Conservation (phyloP, 2,888 invertebrate genomes). For the Drosophila aldrichi region DNA sequence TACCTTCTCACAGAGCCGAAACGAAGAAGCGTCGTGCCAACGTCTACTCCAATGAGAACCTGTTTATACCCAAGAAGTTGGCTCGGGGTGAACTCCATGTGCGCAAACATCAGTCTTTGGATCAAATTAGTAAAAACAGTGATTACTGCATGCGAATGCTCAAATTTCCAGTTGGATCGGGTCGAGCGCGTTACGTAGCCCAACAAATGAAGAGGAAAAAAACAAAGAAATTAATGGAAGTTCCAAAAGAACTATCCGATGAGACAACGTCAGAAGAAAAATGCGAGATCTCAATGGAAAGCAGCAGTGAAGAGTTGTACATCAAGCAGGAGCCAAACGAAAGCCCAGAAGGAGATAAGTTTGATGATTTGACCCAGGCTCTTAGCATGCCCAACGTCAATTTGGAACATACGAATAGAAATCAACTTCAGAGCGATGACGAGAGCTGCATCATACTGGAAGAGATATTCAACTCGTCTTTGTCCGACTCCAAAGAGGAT, state of each 20-base stretch:
- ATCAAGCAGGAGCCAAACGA: constrained; percentile 36
- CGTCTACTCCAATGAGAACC: constrained; percentile 51
- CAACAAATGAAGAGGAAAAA: constrained; percentile 25
- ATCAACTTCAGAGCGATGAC: constrained; percentile 39
- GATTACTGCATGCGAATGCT: constrained; percentile 56
- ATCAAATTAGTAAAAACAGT: constrained; percentile 24
- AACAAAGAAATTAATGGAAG: constrained; percentile 8
- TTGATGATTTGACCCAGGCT: background rate
- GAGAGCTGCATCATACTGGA: constrained; percentile 40
- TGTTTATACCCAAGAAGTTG: constrained; percentile 72
- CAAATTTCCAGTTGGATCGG: constrained; percentile 65
- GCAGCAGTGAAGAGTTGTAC: background rate
- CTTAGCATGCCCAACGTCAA: constrained; percentile 29
- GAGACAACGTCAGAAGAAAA: background rate
- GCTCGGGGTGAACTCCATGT: constrained; percentile 55
- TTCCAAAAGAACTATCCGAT: background rate
- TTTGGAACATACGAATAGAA: background rate
- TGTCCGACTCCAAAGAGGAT: constrained; percentile 20
- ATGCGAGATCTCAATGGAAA: accelerated
- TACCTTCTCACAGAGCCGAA: constrained; percentile 59
- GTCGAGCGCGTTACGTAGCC: constrained; percentile 67
- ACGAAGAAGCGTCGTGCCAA: constrained; percentile 72
- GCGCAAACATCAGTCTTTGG: constrained; percentile 21
- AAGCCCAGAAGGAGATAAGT: background rate
- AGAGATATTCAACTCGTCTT: constrained; percentile 29